Evolutionary conservation across 2,888 invertebrate genomes (phyloP).

Genomic region (Patella ulyssiponensis): DNA sequence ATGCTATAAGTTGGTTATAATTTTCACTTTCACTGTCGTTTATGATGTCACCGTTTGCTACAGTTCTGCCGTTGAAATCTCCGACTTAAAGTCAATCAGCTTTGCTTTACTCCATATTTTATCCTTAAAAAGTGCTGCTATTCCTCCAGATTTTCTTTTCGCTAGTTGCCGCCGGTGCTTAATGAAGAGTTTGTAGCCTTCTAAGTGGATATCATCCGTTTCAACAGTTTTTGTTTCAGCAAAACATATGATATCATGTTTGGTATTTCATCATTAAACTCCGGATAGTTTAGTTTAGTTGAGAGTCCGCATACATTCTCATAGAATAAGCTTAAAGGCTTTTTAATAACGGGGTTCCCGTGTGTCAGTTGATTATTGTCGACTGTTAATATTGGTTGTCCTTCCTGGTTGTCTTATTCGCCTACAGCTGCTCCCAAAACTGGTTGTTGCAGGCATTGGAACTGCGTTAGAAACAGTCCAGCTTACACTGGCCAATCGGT

Average conservation of each 20-base stretch:
- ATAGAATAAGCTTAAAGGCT: no score
- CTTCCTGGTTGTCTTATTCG: no score
- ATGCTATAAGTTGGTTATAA: neutral
- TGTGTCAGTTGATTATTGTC: no score
- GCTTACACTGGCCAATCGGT: no score
- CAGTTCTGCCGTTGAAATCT: no score
- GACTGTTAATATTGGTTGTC: no score
- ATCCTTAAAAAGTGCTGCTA: conserved; percentile 6
- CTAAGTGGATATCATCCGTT: conserved; percentile 3
- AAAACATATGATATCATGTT: conserved; percentile 19
- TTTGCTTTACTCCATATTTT: neutral
- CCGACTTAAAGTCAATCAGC: no score
- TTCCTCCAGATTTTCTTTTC: conserved; percentile 21
- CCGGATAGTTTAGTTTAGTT: conserved; percentile 8
- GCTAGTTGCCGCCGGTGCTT: conserved; percentile 16
- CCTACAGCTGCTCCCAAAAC: no score
- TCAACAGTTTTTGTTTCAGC: conserved; percentile 23
- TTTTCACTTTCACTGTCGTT: neutral
- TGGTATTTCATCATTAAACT: conserved; percentile 11
- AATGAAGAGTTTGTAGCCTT: neutral
- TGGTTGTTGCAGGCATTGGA: no score
- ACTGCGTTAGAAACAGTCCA: no score
- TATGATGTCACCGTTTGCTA: neutral
- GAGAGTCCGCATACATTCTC: no score
- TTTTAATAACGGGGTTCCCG: no score